These are phyloP conservation scores for Caradrina kadenii DNA, from an alignment of 2,888 invertebrate species.

Conservation along the genomic window DNA sequence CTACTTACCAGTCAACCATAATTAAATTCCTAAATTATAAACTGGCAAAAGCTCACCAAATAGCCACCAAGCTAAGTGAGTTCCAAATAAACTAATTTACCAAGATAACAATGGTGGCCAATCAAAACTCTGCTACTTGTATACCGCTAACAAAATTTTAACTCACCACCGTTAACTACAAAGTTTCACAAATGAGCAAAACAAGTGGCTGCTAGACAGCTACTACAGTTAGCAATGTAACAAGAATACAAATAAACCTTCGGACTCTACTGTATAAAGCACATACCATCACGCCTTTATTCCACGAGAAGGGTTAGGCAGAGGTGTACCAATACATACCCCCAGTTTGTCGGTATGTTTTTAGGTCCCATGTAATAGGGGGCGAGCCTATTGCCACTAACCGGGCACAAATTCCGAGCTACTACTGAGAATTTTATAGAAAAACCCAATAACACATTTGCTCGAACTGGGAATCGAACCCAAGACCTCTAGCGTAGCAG, in stretches of 20 bases:
- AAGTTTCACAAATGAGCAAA: slow-evolving; percentile 42
- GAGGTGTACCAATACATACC: too few species aligned
- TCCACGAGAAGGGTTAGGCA: too few species aligned
- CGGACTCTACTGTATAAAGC: slow-evolving; percentile 9
- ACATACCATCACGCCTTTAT: too few species aligned
- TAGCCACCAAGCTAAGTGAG: slow-evolving; percentile 23
- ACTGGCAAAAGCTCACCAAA: slow-evolving; percentile 15
- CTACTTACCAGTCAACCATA: background rate
- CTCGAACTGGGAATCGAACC: too few species aligned
- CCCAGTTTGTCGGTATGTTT: too few species aligned
- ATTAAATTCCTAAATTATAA: background rate
- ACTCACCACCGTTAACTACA: slow-evolving; percentile 35
- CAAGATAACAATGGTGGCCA: slow-evolving; percentile 70
- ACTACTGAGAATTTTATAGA: too few species aligned
- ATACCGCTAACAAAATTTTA: slow-evolving; percentile 70
- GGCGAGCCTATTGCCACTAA: too few species aligned
- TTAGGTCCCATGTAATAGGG: too few species aligned
- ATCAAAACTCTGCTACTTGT: slow-evolving; percentile 75
- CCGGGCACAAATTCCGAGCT: too few species aligned
- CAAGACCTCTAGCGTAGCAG: too few species aligned
- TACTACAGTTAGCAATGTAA: slow-evolving; percentile 20
- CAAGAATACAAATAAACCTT: slow-evolving; percentile 22
- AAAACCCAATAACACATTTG: too few species aligned
- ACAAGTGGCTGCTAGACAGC: slow-evolving; percentile 31
- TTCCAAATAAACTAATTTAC: slow-evolving; percentile 62